phyloP scores from a whole-genome alignment of 2,888 invertebrate genomes.

The Hyppa rectilinea region DNA sequence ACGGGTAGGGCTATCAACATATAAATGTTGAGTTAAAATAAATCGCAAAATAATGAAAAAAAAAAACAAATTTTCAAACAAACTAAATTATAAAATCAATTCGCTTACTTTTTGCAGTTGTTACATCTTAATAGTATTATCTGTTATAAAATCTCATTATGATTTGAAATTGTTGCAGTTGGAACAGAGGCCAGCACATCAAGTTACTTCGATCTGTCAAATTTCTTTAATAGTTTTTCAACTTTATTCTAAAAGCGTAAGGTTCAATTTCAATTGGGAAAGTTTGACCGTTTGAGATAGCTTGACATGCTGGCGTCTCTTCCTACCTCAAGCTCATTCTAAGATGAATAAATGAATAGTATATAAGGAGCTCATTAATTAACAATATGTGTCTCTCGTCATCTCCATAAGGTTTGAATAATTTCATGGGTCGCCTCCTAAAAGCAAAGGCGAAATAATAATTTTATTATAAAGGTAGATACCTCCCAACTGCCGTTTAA shows the following conservation, averaged over 20 bases:
- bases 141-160: background rate
- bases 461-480: constrained; percentile 47
- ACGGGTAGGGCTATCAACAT: too few species aligned
- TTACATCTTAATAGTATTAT: too few species aligned
- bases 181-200: background rate
- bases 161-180: background rate
- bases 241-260: background rate
- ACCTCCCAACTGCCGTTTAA: background rate
- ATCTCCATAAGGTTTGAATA: constrained; percentile 48
- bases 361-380: constrained; percentile 11
- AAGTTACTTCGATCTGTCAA: too few species aligned
- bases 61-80: too few species aligned
- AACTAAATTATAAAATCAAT: too few species aligned
- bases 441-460: constrained; percentile 48
- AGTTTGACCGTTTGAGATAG: too few species aligned
- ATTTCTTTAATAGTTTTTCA: background rate
- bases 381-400: constrained; percentile 12
- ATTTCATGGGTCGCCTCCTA: constrained; percentile 48
- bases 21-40: too few species aligned
- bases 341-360: background rate
- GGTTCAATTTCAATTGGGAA: too few species aligned
- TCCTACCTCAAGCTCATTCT: background rate
- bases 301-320: too few species aligned
- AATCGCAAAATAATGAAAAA: too few species aligned
- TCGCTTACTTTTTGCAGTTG: too few species aligned